These are phyloP conservation scores for Candoia aspera DNA, from an alignment of 2,113 vertebrate genomes.

Conservation along the genomic window DNA sequence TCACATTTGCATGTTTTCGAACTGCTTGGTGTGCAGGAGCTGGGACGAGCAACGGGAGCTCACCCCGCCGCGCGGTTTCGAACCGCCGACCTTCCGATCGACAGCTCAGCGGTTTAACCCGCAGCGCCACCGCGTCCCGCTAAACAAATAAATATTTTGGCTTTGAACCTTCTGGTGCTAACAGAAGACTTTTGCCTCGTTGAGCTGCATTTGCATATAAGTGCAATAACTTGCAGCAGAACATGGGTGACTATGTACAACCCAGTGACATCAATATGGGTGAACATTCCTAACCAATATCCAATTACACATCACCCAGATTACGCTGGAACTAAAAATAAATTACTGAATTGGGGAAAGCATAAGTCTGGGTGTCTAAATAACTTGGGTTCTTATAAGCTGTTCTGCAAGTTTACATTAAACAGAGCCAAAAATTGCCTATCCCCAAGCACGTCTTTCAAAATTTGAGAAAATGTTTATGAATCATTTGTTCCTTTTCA, in stretches of 20 bases:
- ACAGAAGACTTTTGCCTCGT: neutral
- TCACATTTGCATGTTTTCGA: too few relatives aligned
- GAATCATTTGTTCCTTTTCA: neutral
- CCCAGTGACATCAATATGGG: neutral
- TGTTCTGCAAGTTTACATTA: neutral
- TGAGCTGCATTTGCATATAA: too few relatives aligned
- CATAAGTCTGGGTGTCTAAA: neutral
- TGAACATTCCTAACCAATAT: neutral
- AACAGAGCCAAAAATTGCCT: neutral
- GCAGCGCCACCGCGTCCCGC: too few relatives aligned
- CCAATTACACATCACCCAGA: neutral
- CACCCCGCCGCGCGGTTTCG: too few relatives aligned
- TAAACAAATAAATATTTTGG: neutral
- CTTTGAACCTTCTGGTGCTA: neutral
- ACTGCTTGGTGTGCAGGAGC: too few relatives aligned
- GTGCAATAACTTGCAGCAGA: neutral
- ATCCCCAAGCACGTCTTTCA: neutral
- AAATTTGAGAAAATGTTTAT: neutral
- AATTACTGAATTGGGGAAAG: neutral
- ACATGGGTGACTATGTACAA: neutral
- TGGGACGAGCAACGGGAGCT: too few relatives aligned
- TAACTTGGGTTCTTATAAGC: neutral
- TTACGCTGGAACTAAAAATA: neutral
- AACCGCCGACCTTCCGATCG: too few relatives aligned
- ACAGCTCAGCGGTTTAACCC: too few relatives aligned